A percentile compares a stretch with the other conserved stretches of the same genome.
Evolutionary conservation across 2,113 vertebrate genomes (phyloP).

Genomic region (Nipponia nippon): DNA sequence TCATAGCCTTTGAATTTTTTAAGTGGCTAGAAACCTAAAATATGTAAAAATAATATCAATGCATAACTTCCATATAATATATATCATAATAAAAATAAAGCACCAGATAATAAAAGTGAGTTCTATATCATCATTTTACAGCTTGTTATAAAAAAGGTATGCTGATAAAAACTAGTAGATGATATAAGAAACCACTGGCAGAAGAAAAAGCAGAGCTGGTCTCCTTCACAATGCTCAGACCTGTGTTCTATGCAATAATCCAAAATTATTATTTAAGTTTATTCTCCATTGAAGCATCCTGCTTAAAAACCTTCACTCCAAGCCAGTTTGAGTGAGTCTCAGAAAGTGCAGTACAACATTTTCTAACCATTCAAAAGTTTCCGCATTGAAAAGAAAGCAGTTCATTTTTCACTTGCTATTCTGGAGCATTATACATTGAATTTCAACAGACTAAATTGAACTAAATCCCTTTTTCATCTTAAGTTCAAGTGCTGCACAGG

Average conservation of each 20-base stretch:
- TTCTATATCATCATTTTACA: background rate
- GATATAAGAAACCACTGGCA: background rate
- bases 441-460: background rate
- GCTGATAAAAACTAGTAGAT: background rate
- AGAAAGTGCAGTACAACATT: background rate
- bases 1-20: background rate
- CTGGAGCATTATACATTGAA: background rate
- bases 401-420: background rate
- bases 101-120: background rate
- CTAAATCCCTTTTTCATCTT: background rate
- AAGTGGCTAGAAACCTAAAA: background rate
- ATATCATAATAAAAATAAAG: background rate
- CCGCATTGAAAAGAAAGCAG: background rate
- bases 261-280: background rate
- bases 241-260: background rate
- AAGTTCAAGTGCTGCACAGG: background rate
- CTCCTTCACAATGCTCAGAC: background rate
- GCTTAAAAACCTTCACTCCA: background rate
- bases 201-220: background rate
- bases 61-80: background rate
- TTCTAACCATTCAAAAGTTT: background rate
- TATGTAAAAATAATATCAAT: background rate
- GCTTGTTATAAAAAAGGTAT: background rate
- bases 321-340: rapidly evolving
- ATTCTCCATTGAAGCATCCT: background rate